Base-by-base conservation (phyloP, 2,888 invertebrate genomes). In the Operophtera brumata region DNA sequence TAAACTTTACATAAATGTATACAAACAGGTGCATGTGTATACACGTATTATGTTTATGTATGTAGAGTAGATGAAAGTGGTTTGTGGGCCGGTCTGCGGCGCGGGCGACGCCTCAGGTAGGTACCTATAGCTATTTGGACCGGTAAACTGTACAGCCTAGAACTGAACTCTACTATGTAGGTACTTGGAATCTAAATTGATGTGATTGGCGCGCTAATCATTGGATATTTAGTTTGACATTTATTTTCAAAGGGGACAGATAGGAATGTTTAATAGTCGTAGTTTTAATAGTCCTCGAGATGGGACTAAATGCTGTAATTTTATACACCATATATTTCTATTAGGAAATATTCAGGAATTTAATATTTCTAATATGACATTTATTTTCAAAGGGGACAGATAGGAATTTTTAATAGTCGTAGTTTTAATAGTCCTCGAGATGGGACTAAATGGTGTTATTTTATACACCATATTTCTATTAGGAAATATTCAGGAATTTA, bases 51-150 rank as follows among this genome's bases (percentile, higher is more conserved):
- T 7, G 30, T 30, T 2, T 30, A 30, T n/a, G 7, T 30, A 30
- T 47, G 57, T 51, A 43, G 35, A 44, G 50, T 26, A 51, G 44
- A 59, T 60, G 62, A 63, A 63, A 63, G 63, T 61, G 55, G 63
- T 59, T 52, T 55, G 59, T 53, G 46, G 59, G 57, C 59, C 45
- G 53, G 57, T 52, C 54, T 53, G 48, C 34, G 48, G 36, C 64
- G 59, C 59, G 64, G 61, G 56, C 61, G 61, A 46, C 52, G 53
- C 41, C 48, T 45, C 36, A 30, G 57, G 30, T 30, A 30, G 7
- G 7, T 30, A 9, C 9, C 9, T 30, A n/a, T n/a, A 6, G 30
- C 30, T 30, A 57, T 57, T 57, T 57, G 48, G 52, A 45, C 46
- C 57, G 56, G 30, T 43, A 37, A n/a, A 39, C 36, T 50, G 56